Evolutionary conservation across 2,113 vertebrate species (phyloP).

Genomic region (Zosterops lateralis): DNA sequence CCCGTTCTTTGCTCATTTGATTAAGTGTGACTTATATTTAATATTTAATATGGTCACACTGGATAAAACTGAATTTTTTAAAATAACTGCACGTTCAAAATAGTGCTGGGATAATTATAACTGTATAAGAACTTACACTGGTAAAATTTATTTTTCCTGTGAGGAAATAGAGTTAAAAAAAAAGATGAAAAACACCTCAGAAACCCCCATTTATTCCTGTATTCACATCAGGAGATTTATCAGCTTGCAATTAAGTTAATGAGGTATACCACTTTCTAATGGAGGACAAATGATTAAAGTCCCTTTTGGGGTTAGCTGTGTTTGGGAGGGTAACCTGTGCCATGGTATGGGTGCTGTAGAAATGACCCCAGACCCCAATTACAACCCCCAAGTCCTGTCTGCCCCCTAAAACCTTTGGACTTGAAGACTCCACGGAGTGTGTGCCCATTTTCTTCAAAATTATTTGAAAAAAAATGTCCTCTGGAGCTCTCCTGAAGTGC

Average conservation of each 20-base stretch:
- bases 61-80: neutral
- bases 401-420: neutral
- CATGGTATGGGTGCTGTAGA: neutral
- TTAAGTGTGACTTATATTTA: constrained; percentile 13
- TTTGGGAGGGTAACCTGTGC: neutral
- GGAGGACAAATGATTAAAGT: neutral
- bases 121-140: neutral
- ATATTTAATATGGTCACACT: neutral
- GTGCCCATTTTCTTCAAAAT: neutral
- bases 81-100: neutral
- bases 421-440: neutral
- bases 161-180: neutral
- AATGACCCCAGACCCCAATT: neutral
- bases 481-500: neutral
- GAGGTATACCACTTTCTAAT: neutral
- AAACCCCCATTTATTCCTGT: neutral
- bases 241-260: neutral
- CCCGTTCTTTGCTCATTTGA: neutral
- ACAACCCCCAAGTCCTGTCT: neutral
- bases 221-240: neutral
- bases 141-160: neutral
- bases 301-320: neutral
- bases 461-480: neutral
- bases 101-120: neutral
- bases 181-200: neutral